Conservation (phyloP, 2,113 vertebrate species). For the Melozone crissalis region DNA sequence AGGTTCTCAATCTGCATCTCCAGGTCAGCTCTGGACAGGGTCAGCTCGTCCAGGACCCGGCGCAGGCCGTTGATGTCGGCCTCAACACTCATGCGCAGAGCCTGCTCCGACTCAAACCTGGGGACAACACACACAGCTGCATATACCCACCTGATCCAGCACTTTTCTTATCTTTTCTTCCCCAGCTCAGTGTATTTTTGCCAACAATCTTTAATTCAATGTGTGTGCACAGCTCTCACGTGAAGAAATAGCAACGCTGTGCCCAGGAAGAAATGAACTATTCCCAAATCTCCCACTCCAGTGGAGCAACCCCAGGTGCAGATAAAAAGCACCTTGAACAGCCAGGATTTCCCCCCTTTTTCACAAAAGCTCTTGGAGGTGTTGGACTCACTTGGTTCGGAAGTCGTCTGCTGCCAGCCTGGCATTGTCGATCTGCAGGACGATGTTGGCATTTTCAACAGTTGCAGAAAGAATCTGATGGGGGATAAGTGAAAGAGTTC, state of each 20-base stretch:
- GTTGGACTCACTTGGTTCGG: constrained; percentile 54
- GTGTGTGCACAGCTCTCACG: neutral
- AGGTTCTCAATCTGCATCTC: constrained; percentile 88
- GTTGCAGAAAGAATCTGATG: constrained; percentile 55
- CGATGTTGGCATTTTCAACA: constrained; percentile 55
- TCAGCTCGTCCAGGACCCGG: constrained; percentile 85
- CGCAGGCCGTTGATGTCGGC: constrained; percentile 83
- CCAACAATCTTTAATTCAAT: neutral
- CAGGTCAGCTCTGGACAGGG: constrained; percentile 80
- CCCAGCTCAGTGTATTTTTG: neutral
- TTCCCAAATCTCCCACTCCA: neutral
- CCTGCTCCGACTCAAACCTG: too few species aligned
- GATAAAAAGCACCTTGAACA: neutral
- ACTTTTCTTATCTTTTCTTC: neutral
- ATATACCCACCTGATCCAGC: neutral
- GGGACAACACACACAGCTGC: neutral
- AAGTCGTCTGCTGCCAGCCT: constrained; percentile 66
- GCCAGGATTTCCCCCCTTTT: neutral
- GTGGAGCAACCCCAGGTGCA: neutral
- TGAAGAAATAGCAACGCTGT: neutral
- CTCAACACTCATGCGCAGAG: constrained; percentile 75
- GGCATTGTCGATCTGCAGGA: constrained; percentile 67
- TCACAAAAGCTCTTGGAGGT: neutral
- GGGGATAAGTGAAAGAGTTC: neutral
- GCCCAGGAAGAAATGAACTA: neutral